A percentile compares a stretch with the other conserved stretches of the same genome.
Conservation (phyloP, 2,888 invertebrate genomes). For the Thalpophila matura region DNA sequence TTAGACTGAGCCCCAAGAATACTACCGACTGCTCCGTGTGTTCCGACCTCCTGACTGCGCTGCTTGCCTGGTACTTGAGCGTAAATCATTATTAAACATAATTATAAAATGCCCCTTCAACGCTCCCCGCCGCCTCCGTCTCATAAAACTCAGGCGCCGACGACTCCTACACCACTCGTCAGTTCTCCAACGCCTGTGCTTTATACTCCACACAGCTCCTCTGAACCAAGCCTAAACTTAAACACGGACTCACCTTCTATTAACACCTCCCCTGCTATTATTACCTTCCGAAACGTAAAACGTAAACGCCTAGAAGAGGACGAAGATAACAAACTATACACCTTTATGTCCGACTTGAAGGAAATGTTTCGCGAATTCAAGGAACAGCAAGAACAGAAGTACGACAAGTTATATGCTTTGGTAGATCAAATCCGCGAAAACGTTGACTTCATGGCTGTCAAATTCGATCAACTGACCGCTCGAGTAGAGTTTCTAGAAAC, state of each 20-base stretch:
- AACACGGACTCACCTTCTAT: too few species aligned
- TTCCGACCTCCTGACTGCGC: too few species aligned
- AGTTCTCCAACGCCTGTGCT: not conserved
- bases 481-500: not conserved
- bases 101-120: constrained; percentile 9
- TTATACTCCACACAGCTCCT: too few species aligned
- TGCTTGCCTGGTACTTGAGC: too few species aligned
- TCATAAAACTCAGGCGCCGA: not conserved
- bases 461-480: not conserved
- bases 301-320: not conserved
- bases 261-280: too few species aligned
- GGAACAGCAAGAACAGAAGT: not conserved
- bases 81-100: too few species aligned
- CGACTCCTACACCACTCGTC: not conserved
- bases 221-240: too few species aligned
- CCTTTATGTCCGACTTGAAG: not conserved
- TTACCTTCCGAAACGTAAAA: not conserved
- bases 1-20: too few species aligned
- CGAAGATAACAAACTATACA: not conserved
- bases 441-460: not conserved
- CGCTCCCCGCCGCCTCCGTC: not conserved
- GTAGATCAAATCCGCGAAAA: not conserved
- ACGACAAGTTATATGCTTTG: not conserved
- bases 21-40: too few species aligned
- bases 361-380: constrained; percentile 1